These are phyloP conservation scores for Ciconia nigra DNA, from an alignment of 2,797 vertebrate genomes.

Conservation along the genomic window DNA sequence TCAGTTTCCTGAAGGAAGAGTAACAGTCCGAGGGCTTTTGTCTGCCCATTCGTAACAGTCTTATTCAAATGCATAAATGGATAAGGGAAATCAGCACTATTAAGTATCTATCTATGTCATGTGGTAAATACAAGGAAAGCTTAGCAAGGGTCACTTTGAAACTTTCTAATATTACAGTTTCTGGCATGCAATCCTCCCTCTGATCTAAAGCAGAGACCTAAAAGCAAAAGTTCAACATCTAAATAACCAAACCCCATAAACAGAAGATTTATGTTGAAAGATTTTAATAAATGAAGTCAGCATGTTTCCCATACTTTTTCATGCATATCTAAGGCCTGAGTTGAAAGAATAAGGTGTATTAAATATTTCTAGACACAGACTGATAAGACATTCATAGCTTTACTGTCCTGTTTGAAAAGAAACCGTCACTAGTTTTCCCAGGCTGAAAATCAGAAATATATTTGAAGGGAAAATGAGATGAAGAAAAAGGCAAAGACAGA, in stretches of 20 bases:
- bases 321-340: background rate
- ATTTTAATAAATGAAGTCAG: background rate
- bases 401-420: background rate
- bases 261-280: background rate
- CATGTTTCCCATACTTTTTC: background rate
- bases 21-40: background rate
- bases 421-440: background rate
- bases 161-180: constrained; percentile 27
- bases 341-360: background rate
- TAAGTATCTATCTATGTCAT: constrained; percentile 1
- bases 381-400: background rate
- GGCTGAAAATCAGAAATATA: background rate
- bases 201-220: constrained; percentile 19
- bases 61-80: background rate
- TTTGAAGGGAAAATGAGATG: background rate
- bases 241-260: background rate
- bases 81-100: background rate
- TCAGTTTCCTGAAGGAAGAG: background rate
- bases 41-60: background rate
- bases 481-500: background rate
- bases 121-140: background rate
- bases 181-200: background rate
- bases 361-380: background rate
- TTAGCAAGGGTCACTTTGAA: constrained; percentile 10
- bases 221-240: constrained; percentile 13